phyloP scores from a whole-genome alignment of 2,888 invertebrate genomes.

The Odontocerum albicorne region DNA sequence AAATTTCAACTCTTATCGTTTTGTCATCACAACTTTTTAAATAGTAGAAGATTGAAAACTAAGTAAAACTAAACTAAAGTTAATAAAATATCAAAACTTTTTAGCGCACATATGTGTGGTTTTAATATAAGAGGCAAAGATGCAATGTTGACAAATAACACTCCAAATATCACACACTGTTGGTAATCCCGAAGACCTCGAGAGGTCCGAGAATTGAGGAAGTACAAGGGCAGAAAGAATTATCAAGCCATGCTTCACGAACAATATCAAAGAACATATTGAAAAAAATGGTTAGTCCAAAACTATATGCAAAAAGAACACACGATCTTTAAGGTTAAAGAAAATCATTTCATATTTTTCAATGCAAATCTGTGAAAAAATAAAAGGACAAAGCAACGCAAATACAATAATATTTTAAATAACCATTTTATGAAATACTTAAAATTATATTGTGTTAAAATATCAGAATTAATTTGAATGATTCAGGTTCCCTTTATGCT shows the following conservation, averaged over 20 bases:
- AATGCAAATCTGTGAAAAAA: too few relatives aligned
- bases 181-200: neutral
- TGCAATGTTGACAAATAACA: constrained; percentile 54
- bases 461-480: too few relatives aligned
- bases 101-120: constrained; percentile 62
- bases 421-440: too few relatives aligned
- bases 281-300: constrained; percentile 37
- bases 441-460: too few relatives aligned
- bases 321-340: constrained; percentile 18
- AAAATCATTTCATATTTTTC: neutral
- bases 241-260: constrained; percentile 35
- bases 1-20: too few relatives aligned
- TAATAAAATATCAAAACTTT: constrained; percentile 45
- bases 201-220: neutral
- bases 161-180: constrained; percentile 18
- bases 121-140: constrained; percentile 58
- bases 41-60: too few relatives aligned
- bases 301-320: constrained; percentile 33
- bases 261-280: constrained; percentile 31
- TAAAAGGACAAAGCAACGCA: too few relatives aligned
- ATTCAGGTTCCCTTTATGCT: too few relatives aligned
- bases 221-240: constrained; percentile 3
- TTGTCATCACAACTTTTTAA: too few relatives aligned
- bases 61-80: constrained; percentile 8
- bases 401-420: too few relatives aligned